Conservation (phyloP, 2,797 vertebrate genomes). For the Clangula hyemalis region DNA sequence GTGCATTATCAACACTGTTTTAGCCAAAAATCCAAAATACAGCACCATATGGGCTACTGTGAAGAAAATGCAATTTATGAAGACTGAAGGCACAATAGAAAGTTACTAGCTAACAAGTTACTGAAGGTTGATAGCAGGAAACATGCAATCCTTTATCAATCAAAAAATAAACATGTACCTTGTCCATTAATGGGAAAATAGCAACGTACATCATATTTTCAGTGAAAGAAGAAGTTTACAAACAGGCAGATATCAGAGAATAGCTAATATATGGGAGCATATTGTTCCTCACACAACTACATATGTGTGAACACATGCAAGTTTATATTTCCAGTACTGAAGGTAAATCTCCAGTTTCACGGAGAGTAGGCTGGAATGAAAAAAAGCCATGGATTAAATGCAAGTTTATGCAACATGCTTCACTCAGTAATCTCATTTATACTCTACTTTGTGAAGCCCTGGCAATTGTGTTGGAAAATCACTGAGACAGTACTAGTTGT, state of each 20-base stretch:
- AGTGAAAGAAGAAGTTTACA: background rate
- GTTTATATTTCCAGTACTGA: background rate
- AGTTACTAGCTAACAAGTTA: background rate
- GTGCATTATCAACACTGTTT: background rate
- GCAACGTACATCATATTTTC: background rate
- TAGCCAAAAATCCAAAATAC: background rate
- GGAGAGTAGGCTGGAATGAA: background rate
- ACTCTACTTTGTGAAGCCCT: background rate
- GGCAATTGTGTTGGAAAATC: background rate
- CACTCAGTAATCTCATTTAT: background rate
- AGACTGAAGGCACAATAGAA: background rate
- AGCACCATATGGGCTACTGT: background rate
- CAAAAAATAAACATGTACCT: conserved; percentile 2
- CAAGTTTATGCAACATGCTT: background rate
- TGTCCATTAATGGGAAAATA: conserved; percentile 21
- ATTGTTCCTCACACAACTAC: background rate
- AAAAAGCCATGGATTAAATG: background rate
- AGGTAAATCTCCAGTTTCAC: background rate
- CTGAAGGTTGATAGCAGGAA: background rate
- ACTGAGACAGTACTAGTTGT: background rate
- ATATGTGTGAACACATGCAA: background rate
- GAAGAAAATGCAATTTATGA: background rate
- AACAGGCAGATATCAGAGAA: background rate
- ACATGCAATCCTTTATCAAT: background rate
- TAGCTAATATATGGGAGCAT: background rate